A percentile compares a stretch with the other conserved stretches of the same genome.
Conservation (phyloP, 2,888 invertebrate genomes). For the Monochamus alternatus region DNA sequence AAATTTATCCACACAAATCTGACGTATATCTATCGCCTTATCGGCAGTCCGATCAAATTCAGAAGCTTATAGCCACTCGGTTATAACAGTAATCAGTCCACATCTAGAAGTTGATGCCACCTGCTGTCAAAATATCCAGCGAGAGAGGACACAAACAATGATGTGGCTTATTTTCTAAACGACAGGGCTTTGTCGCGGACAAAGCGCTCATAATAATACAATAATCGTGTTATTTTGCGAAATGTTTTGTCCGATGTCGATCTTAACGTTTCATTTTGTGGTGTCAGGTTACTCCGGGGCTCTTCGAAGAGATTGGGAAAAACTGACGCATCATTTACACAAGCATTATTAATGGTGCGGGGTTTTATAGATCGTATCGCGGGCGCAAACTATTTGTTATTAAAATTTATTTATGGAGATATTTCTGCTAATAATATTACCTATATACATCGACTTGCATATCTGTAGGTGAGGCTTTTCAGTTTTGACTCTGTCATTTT, state of each 20-base stretch:
- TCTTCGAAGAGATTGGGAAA: slow-evolving; percentile 1
- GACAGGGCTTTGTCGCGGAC: slow-evolving; percentile 32
- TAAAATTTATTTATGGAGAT: background rate
- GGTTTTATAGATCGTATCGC: slow-evolving; percentile 1
- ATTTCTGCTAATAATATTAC: background rate
- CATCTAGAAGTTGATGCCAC: slow-evolving; percentile 43
- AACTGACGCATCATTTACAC: slow-evolving; percentile 28
- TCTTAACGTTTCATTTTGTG: slow-evolving; percentile 23
- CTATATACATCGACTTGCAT: too few relatives aligned
- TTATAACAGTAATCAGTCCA: slow-evolving; percentile 46
- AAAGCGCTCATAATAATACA: slow-evolving; percentile 35
- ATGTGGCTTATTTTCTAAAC: slow-evolving; percentile 37
- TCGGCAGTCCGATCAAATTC: slow-evolving; percentile 54
- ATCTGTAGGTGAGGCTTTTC: too few relatives aligned
- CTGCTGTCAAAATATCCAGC: slow-evolving; percentile 43
- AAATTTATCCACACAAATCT: slow-evolving; percentile 52
- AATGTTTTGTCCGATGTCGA: slow-evolving; percentile 31
- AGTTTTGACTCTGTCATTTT: too few relatives aligned
- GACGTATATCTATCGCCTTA: slow-evolving; percentile 58
- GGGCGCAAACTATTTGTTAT: background rate
- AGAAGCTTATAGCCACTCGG: slow-evolving; percentile 56
- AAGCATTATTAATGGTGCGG: slow-evolving; percentile 27
- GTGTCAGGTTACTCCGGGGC: slow-evolving; percentile 20
- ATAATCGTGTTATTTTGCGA: slow-evolving; percentile 44
- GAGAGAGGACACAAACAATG: slow-evolving; percentile 43